phyloP scores from a whole-genome alignment of 2,797 vertebrate genomes.

The Phrynocephalus guinanensis region DNA sequence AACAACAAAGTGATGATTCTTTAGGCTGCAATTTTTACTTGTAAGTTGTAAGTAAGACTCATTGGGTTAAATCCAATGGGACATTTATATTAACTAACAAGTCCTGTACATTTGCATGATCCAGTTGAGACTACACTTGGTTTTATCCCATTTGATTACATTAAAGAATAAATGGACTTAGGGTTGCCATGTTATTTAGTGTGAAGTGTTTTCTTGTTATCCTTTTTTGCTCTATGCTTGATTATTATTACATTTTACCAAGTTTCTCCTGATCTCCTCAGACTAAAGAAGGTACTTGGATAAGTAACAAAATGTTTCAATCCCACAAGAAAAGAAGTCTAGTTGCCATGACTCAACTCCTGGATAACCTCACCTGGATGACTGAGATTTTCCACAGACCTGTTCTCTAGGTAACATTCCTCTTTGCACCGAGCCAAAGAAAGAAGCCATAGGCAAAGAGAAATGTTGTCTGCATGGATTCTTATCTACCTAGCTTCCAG shows the following conservation, averaged over 20 bases:
- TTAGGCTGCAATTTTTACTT: background rate
- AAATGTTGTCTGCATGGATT: background rate
- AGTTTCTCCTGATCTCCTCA: background rate
- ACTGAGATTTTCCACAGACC: too few relatives aligned
- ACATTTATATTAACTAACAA: too few relatives aligned
- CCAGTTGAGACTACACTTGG: too few relatives aligned
- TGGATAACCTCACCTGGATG: too few relatives aligned
- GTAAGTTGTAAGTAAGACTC: background rate
- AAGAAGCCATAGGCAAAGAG: background rate
- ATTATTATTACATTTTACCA: background rate
- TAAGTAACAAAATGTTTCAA: too few relatives aligned
- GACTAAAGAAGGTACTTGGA: too few relatives aligned
- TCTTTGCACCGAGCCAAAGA: too few relatives aligned
- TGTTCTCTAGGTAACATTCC: background rate
- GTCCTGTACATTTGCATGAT: too few relatives aligned
- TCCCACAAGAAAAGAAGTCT: too few relatives aligned
- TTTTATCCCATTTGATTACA: too few relatives aligned
- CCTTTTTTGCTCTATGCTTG: background rate
- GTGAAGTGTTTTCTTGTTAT: background rate
- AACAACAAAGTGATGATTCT: background rate
- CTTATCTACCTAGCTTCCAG: too few relatives aligned
- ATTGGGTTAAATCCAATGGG: background rate
- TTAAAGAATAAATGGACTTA: background rate
- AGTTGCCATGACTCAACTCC: too few relatives aligned
- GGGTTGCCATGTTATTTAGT: background rate